Evolutionary conservation across 1,140 invertebrate species (phyloP).

Genomic region (Paralvinella palmiformis): DNA sequence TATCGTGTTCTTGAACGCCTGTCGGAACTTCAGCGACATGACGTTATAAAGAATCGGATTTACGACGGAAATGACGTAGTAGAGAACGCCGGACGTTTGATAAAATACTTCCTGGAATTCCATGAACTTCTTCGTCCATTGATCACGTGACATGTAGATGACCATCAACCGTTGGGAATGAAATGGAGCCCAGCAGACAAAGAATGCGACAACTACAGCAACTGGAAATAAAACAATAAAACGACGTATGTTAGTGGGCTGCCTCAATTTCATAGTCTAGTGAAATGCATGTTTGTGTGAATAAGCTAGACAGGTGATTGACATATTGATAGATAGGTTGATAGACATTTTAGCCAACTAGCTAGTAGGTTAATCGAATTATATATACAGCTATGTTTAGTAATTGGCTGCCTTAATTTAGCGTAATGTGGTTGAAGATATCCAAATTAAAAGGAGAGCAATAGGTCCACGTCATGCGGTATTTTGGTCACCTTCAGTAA

Average conservation of each 20-base stretch:
- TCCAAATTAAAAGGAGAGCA: too few relatives aligned
- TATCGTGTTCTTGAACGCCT: slow-evolving; percentile 61
- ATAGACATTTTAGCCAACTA: not conserved
- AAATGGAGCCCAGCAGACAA: slow-evolving; percentile 91
- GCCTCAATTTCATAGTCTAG: too few relatives aligned
- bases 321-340: not conserved
- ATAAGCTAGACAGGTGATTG: not conserved
- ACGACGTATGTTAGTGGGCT: not conserved
- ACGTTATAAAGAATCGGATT: slow-evolving; percentile 89
- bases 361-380: not conserved
- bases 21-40: slow-evolving; percentile 78
- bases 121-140: slow-evolving; percentile 1
- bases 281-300: slow-evolving; percentile 15
- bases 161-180: slow-evolving; percentile 77
- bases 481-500: too few relatives aligned
- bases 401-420: too few relatives aligned
- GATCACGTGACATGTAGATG: slow-evolving; percentile 57
- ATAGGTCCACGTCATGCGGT: too few relatives aligned
- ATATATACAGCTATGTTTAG: not conserved
- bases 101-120: slow-evolving; percentile 19
- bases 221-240: slow-evolving; percentile 57
- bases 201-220: slow-evolving; percentile 85
- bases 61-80: slow-evolving; percentile 81
- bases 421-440: too few relatives aligned
- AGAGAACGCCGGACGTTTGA: slow-evolving; percentile 55